phyloP scores from a whole-genome alignment of 2,797 vertebrate species.

The Haliaeetus albicilla region DNA sequence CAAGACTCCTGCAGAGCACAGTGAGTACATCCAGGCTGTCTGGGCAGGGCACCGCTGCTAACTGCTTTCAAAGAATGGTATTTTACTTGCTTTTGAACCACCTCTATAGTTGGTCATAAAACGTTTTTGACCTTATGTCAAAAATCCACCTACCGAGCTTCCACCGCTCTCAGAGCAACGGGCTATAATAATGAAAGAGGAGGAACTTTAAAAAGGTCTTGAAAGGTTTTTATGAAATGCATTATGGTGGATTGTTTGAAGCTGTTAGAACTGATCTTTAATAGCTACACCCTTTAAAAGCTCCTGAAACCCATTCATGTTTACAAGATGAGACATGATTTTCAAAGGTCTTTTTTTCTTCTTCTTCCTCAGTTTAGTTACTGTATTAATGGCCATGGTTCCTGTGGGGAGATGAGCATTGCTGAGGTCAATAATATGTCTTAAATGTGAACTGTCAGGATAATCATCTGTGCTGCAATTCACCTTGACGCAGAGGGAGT shows the following conservation, averaged over 20 bases:
- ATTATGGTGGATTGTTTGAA: constrained; percentile 5
- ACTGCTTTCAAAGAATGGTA: neutral
- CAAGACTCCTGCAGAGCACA: neutral
- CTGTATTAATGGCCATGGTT: neutral
- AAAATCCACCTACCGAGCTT: neutral
- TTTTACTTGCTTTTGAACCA: neutral
- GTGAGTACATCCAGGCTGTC: neutral
- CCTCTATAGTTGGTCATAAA: neutral
- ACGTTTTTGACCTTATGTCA: neutral
- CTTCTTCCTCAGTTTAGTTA: neutral
- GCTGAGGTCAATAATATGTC: neutral
- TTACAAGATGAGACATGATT: constrained; percentile 7
- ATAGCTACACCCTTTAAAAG: neutral
- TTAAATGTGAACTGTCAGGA: neutral
- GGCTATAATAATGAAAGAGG: neutral
- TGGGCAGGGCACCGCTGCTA: neutral
- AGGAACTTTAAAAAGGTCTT: constrained; percentile 6
- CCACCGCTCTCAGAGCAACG: neutral
- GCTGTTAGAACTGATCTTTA: neutral
- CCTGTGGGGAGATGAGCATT: neutral
- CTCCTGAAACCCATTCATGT: neutral
- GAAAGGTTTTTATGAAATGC: constrained; percentile 8
- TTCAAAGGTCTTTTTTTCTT: constrained; percentile 22
- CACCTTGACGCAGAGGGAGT: neutral
- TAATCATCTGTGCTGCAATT: neutral